Conservation (phyloP, 2,797 vertebrate species). For the Percopsis omiscomaycus region DNA sequence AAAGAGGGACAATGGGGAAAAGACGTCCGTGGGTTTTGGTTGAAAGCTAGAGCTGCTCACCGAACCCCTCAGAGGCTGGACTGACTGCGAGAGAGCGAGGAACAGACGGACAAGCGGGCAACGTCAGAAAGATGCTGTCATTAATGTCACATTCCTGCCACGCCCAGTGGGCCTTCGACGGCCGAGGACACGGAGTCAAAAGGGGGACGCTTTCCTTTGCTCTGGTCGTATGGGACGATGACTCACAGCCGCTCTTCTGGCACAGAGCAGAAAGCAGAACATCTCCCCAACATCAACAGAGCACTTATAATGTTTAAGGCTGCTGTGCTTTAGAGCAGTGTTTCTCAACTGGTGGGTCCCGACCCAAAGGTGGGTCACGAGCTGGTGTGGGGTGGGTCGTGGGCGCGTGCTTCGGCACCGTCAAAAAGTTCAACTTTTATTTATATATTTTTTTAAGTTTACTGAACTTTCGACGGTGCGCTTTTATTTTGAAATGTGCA, state of each 20-base stretch:
- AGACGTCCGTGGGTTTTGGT: slow-evolving; percentile 39
- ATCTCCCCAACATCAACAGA: slow-evolving; percentile 15
- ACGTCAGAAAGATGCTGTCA: slow-evolving; percentile 11
- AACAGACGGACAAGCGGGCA: not conserved
- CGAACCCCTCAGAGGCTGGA: slow-evolving; percentile 43
- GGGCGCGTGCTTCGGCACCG: no score
- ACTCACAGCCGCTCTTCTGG: not conserved
- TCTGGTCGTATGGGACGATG: slow-evolving; percentile 17
- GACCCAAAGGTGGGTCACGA: no score
- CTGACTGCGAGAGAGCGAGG: slow-evolving; percentile 9
- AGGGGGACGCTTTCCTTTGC: not conserved
- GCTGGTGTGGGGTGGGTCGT: no score
- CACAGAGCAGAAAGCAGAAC: slow-evolving; percentile 5
- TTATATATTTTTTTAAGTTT: no score
- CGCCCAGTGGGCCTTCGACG: not conserved
- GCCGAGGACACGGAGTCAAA: slow-evolving; percentile 16
- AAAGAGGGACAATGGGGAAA: slow-evolving; percentile 40
- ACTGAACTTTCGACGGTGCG: no score
- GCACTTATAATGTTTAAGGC: slow-evolving; percentile 3
- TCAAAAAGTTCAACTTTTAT: no score
- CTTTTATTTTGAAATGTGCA: no score
- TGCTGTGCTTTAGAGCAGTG: slow-evolving; percentile 1
- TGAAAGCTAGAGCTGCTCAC: slow-evolving; percentile 39
- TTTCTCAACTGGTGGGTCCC: not conserved
- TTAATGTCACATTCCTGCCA: slow-evolving; percentile 21